Evolutionary conservation across 2,113 vertebrate genomes (phyloP), one percentile per base, ranked within the genome.

Genomic region (Rostratula benghalensis): DNA sequence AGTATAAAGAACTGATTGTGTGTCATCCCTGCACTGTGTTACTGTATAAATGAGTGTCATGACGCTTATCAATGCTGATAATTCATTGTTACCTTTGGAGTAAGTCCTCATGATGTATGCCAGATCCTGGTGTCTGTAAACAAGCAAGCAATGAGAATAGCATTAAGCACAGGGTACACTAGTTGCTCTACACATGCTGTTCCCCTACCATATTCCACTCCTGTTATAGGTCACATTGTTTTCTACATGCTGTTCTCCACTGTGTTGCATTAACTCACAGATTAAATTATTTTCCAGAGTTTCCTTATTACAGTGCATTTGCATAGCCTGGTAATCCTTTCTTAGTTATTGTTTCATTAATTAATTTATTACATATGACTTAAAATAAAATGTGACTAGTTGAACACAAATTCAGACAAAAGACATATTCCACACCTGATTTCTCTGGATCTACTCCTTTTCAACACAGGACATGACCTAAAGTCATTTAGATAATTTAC

Each of bases 1-100:
- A 75, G 16, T 25, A 45, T 37, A 13, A 60, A 78, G 22, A 81
- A 25, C 51, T 63, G 9, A 11, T 84, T 64, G 19, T 28, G 11
- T 13, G 15, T 67, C 83, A 87, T 35, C 74, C 30, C 78, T 69
- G 18, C 54, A 64, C 21, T 50, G 13, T n/a, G n/a, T 46, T 51
- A 24, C 14, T 25, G 7, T 1, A 50, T 54, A 78, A 33, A 64
- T 35, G 33, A 75, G 16, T 39, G 46, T 25, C 33, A 48, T 4
- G 3, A 79, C 30, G 57, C 4, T 39, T 54, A 41, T 4, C 28
- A 69, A 81, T 33, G 20, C 8, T 43, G 76, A 37, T 3, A 75
- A 48, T 73, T 82, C 11, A 37, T n/a, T 48, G 28, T 86, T 95
- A 97, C 97, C 97, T 97, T 89, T 87, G 95, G 60, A 91, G 51